These are phyloP conservation scores for Malthinus flaveolus DNA, from an alignment of 2,888 invertebrate genomes.

Conservation along the genomic window DNA sequence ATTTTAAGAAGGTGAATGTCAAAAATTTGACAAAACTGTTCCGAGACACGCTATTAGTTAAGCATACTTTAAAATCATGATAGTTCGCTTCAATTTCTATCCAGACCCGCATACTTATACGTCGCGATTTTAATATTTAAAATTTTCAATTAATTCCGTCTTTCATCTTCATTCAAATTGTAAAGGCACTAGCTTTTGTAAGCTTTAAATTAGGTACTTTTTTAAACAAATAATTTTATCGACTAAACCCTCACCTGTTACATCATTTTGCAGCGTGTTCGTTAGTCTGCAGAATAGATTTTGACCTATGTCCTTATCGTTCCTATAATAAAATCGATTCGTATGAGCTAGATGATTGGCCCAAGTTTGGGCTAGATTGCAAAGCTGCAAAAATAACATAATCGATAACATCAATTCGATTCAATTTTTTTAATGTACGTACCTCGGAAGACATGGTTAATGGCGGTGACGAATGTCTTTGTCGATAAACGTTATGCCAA, in stretches of 20 bases:
- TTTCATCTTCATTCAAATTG: too few species aligned
- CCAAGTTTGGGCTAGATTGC: conserved; percentile 84
- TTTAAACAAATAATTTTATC: not conserved
- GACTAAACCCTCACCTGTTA: conserved; percentile 59
- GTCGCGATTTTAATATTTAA: too few species aligned
- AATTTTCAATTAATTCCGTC: too few species aligned
- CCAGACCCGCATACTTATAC: too few species aligned
- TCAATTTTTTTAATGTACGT: conserved; percentile 34
- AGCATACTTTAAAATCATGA: too few species aligned
- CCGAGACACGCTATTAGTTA: too few species aligned
- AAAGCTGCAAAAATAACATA: conserved; percentile 51
- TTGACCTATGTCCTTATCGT: conserved; percentile 77
- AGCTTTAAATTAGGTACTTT: too few species aligned
- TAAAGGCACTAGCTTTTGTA: too few species aligned
- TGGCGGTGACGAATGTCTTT: conserved; percentile 73
- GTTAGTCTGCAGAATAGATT: conserved; percentile 77
- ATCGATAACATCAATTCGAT: too few species aligned
- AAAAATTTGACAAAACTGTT: too few species aligned
- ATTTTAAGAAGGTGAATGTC: too few species aligned
- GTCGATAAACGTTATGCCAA: conserved; percentile 83
- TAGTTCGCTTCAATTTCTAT: too few species aligned
- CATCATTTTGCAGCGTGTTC: conserved; percentile 67
- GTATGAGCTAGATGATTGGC: conserved; percentile 84
- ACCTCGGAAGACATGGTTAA: conserved; percentile 78
- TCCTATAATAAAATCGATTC: conserved; percentile 76